Base-by-base conservation (phyloP, 2,113 vertebrate species). In the Orthonyx spaldingii region DNA sequence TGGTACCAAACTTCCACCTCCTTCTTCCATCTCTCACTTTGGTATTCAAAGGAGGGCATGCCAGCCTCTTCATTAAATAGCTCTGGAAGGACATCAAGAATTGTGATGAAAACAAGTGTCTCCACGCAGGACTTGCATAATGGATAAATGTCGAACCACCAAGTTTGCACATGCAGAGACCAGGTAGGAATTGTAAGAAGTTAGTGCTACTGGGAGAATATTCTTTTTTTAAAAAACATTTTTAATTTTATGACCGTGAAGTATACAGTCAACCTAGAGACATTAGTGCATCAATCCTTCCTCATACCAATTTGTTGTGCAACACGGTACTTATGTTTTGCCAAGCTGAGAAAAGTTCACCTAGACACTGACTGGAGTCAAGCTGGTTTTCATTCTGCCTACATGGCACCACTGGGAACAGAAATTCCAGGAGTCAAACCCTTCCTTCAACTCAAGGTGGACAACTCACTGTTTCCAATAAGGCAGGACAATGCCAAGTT, bases 301-400 rank as follows among this genome's bases (percentile, higher is more conserved):
- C 35, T 61, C 55, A 74, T 46, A 72, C 6, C 32, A 52, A 3
- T 42, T 57, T 63, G 27, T 6, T 75, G 37, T 22, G 10, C 46
- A 74, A 49, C 10, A 47, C 0, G 0, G n/a, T 32, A 24, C 16
- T 53, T 49, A 5, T 0, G 5, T 63, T 33, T 35, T 74, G 68
- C 50, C 71, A 68, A 59, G 33, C 5, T 37, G 49, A 74, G 50
- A 50, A 80, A 74, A 83, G 37, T 52, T 39, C 64, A 27, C 39
- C 47, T 53, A 64, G 63, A 59, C 16, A 77, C 39, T 59, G 35
- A 70, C 56, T 69, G 42, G 65, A 80, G 27, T 33, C 49, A 47
- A 61, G 47, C 27, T 85, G 59, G 27, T 69, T 96, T 85, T 74
- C n/a, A 52, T 76, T 69, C 64, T 60, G 30, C 21, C 72, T 60